Percentiles rank a stretch among this genome's conserved stretches.
Conservation (phyloP, 2,113 vertebrate species). For the Caloenas nicobarica region DNA sequence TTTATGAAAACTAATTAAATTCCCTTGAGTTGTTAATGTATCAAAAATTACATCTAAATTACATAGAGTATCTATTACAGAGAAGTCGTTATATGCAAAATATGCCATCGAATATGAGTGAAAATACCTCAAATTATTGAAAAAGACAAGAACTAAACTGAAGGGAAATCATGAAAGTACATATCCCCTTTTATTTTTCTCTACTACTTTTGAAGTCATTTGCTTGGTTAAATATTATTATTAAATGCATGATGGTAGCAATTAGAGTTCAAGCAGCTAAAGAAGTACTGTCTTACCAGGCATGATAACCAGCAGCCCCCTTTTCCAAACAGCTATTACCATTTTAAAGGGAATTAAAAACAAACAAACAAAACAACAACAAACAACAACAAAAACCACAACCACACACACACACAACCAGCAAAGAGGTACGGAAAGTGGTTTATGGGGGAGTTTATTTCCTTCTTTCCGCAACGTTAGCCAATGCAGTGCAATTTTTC, state of each 20-base stretch:
- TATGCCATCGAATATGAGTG: neutral
- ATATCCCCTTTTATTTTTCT: neutral
- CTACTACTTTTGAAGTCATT: neutral
- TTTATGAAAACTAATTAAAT: neutral
- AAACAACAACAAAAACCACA: no score
- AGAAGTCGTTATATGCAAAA: conserved; percentile 6
- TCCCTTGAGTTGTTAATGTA: neutral
- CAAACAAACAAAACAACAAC: neutral
- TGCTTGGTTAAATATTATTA: neutral
- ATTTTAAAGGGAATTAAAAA: neutral
- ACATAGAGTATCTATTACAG: conserved; percentile 5
- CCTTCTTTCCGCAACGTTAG: neutral
- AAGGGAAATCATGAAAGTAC: neutral
- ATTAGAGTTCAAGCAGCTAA: neutral
- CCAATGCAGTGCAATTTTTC: rapidly evolving
- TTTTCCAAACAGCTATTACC: neutral
- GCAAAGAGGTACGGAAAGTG: neutral
- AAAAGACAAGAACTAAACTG: conserved; percentile 13
- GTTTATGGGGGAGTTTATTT: neutral
- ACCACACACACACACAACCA: neutral
- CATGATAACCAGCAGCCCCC: neutral
- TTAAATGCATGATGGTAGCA: neutral
- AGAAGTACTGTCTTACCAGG: neutral
- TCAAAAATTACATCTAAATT: conserved; percentile 27
- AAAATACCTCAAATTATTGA: neutral